These are phyloP conservation scores for Platichthys flesus DNA, from an alignment of 2,113 vertebrate genomes.

Conservation along the genomic window DNA sequence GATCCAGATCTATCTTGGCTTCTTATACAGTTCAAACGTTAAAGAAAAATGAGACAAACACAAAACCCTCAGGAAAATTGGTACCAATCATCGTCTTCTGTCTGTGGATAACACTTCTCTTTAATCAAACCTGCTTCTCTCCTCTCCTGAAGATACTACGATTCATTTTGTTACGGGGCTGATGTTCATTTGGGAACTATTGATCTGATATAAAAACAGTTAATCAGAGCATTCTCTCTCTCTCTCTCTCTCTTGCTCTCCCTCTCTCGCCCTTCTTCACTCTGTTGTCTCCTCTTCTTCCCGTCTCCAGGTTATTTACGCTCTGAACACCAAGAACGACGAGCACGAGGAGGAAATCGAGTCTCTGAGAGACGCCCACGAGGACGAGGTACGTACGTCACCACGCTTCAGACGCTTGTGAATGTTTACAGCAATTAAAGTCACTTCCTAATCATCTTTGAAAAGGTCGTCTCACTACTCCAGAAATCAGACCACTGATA, in stretches of 20 bases:
- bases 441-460: no score
- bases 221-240: not conserved
- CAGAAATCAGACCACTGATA: no score
- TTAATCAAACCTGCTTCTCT: slow-evolving; percentile 5
- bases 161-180: slow-evolving; percentile 23
- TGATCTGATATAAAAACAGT: slow-evolving; percentile 34
- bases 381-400: slow-evolving; percentile 87
- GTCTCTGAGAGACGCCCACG: slow-evolving; percentile 93
- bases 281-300: slow-evolving; percentile 28
- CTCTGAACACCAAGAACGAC: slow-evolving; percentile 98
- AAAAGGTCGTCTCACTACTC: no score
- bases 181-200: not conserved
- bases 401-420: not conserved
- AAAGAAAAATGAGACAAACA: no score
- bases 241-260: no score
- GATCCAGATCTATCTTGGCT: no score
- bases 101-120: not conserved
- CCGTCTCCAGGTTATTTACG: slow-evolving; percentile 92
- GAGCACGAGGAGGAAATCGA: slow-evolving; percentile 95
- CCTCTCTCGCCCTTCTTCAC: not conserved
- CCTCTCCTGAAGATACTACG: not conserved
- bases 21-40: no score
- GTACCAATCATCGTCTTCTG: no score
- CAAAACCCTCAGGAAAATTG: no score
- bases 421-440: no score